Base-by-base conservation (phyloP, 2,888 invertebrate species). In the Oxycera nigricornis region DNA sequence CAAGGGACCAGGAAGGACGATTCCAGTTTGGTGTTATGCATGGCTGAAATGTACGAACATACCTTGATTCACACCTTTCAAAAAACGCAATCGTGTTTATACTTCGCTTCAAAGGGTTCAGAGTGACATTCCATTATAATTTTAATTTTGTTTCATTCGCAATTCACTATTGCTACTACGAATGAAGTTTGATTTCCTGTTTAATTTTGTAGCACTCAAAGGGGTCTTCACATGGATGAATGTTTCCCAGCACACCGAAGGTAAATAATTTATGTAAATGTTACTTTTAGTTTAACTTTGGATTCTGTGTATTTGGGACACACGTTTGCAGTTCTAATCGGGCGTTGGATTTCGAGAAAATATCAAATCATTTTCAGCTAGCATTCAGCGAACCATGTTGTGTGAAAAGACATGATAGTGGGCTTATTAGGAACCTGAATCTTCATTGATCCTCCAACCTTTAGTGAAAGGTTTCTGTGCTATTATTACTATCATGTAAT, bases 11-110 rank as follows among this genome's bases (percentile, higher is more conserved):
- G 30, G 41, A 65, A 65, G 65, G 65, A 41, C 65, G 39, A 70
- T 52, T 52, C 35, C 30, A 52, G 46, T 55, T 52, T 55, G 30
- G 30, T 50, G 24, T 70, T 52, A 41, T 17, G 55, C 20, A 4
- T 11, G 55, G 70, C 52, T 30, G 20, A 52, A 52, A 52, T 31
- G n/a, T 39, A 62, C 39, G 31, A 17, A 41, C 30, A 30, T 9
- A 70, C 70, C 70, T 70, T 70, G 59, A 72, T 72, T 72, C 41
- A 72, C 72, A 73, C 73, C 62, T 73, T 73, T 73, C 22, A 11
- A 55, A n/a, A 52, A 46, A 76, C 59, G 76, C 74, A 74, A 73
- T 17, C 76, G 72, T 76, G 76, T 76, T 76, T 76, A 76, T 74
- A 72, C 74, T 74, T 74, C 61, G 68, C 41, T 76, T 76, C 35